Conservation (phyloP, 1,140 invertebrate genomes). For the Drosophila tropicalis region DNA sequence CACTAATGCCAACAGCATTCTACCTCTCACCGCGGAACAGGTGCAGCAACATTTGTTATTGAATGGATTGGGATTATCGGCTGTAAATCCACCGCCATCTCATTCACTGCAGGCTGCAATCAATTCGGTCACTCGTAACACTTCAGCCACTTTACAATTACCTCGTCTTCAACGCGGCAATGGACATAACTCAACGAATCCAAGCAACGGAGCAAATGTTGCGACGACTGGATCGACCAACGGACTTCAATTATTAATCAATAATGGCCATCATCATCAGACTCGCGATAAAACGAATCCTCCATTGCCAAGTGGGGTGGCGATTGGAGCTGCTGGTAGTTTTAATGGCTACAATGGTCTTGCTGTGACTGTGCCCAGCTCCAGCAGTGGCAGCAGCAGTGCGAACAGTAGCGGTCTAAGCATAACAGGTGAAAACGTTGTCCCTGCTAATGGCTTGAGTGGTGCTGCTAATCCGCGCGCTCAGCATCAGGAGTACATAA, state of each 20-base stretch:
- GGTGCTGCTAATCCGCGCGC: conserved; percentile 17
- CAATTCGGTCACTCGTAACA: conserved; percentile 37
- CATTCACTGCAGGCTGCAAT: conserved; percentile 54
- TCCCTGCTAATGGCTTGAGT: not conserved
- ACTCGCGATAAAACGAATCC: conserved; percentile 30
- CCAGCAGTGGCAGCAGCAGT: conserved; percentile 39
- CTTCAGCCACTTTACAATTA: conserved; percentile 61
- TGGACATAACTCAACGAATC: conserved; percentile 28
- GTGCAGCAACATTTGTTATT: conserved; percentile 69
- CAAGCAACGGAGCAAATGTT: conserved; percentile 17
- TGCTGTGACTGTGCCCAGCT: conserved; percentile 28
- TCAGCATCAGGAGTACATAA: conserved; percentile 70
- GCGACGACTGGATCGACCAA: conserved; percentile 24
- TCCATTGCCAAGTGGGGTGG: conserved; percentile 27
- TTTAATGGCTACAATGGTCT: conserved; percentile 69
- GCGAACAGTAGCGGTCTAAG: conserved; percentile 34
- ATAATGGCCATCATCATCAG: conserved; percentile 49
- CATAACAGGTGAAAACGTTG: not conserved
- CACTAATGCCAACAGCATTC: conserved; percentile 19
- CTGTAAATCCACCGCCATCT: conserved; percentile 58
- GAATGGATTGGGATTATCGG: conserved; percentile 68
- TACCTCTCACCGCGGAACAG: conserved; percentile 66
- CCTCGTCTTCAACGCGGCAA: conserved; percentile 58
- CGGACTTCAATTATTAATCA: conserved; percentile 59
- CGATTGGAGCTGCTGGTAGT: conserved; percentile 58